Evolutionary conservation across 1,140 invertebrate genomes (phyloP).

Genomic region (Heterodera carotae): DNA sequence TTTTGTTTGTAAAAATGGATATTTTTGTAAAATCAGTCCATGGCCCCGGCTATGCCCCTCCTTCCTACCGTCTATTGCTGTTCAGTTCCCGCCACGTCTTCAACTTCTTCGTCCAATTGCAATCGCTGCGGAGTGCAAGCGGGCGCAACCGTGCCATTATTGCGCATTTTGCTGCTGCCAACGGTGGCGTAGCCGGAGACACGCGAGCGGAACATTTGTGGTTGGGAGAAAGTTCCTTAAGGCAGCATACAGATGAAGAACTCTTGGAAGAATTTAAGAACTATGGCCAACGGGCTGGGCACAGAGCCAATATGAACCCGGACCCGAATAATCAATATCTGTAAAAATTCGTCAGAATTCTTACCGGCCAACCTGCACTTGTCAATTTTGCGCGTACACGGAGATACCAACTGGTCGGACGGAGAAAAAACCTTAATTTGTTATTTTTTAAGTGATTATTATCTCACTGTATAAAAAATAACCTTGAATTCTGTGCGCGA

Average conservation of each 20-base stretch:
- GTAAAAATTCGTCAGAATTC: not conserved
- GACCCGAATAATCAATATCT: too few species aligned
- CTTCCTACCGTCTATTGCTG: not conserved
- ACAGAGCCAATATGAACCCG: too few species aligned
- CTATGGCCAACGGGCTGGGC: too few species aligned
- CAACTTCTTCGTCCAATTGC: not conserved
- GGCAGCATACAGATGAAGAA: not conserved
- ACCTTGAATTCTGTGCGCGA: constrained; percentile 22
- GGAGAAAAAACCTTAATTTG: constrained; percentile 22
- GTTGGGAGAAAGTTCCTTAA: not conserved
- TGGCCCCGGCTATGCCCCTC: not conserved
- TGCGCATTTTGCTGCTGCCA: not conserved
- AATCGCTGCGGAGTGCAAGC: not conserved
- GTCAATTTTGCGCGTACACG: constrained; percentile 18
- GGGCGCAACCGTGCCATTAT: not conserved
- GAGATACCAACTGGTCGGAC: constrained; percentile 15
- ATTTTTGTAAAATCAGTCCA: too few species aligned
- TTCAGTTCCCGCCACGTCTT: not conserved
- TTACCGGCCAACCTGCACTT: constrained; percentile 20
- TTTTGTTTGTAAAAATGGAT: too few species aligned
- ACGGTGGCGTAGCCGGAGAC: not conserved
- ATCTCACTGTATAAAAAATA: not conserved
- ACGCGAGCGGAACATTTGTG: not conserved
- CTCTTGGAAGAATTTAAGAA: not conserved
- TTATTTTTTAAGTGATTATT: too few species aligned